Evolutionary conservation across 2,113 vertebrate genomes (phyloP), one percentile per base, ranked within the genome.

Genomic region (Thinocorus orbignyianus): DNA sequence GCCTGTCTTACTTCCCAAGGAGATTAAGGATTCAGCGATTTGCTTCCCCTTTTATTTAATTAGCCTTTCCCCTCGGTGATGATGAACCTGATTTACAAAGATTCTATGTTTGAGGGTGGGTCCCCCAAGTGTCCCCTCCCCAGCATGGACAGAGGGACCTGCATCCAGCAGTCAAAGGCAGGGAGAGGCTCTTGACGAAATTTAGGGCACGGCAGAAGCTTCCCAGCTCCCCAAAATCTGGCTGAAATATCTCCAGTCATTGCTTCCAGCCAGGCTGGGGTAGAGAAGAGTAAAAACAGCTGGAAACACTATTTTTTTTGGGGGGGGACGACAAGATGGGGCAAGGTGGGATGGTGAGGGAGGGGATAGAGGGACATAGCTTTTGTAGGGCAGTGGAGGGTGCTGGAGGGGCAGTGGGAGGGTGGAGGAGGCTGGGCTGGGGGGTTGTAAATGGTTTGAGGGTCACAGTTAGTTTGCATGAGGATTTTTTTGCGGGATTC

Each of bases 11-110:
- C 95, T 97, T 95, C 95, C 88, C 92, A 77, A 88, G 89, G 77
- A 95, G 94, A 96, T 97, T 86, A 96, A 97, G 90, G 88, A 90
- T 84, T 90, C 93, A 66, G 94, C 93, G 37, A 81, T 97, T 96
- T 93, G 87, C 97, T 44, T 52, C 57, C 19, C 51, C 33, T 37
- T 66, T 87, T 65, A 77, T 85, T 84, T 90, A 52, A 68, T 28
- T 15, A 35, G 17, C 54, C 49, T 42, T 28, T 37, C 2, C 2
- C 49, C 42, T 18, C 0, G 8, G 8, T 30, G 30, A 31, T 2
- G 35, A 6, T 4, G 7, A 81, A 15, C 9, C 7, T 1, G 7
- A 22, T 15, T 17, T 25, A 19, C 4, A 5, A 24, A 41, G 54
- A 6, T 23, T 26, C 48, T 1, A 4, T 14, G 51, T 17, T 25